A percentile compares a stretch with the other conserved stretches of the same genome.
Evolutionary conservation across 2,113 vertebrate species (phyloP).

Genomic region (Sciurus niger): DNA sequence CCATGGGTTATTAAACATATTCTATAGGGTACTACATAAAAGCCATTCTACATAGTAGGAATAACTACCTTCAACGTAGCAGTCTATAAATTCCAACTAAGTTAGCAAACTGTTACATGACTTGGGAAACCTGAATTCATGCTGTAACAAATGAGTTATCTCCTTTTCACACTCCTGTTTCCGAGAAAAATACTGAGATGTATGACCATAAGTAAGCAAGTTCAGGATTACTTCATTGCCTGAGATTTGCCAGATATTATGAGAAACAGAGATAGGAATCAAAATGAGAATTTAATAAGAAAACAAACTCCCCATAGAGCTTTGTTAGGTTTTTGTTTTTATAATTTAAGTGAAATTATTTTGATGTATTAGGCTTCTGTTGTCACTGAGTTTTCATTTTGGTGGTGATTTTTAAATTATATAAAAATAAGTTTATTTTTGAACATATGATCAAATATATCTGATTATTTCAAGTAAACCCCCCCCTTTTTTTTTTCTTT

Average conservation of each 20-base stretch:
- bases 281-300: neutral
- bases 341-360: neutral
- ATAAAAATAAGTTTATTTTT: neutral
- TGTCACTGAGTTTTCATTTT: neutral
- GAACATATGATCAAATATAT: neutral
- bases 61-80: conserved; percentile 72
- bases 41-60: conserved; percentile 70
- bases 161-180: conserved; percentile 63
- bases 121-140: conserved; percentile 80
- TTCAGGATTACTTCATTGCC: conserved; percentile 67
- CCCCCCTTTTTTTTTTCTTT: no score
- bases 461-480: neutral
- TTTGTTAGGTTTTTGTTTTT: neutral
- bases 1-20: conserved; percentile 83
- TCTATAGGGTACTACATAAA: conserved; percentile 81
- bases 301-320: neutral
- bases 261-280: conserved; percentile 39
- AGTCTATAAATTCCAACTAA: conserved; percentile 83
- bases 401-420: conserved; percentile 6
- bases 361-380: neutral
- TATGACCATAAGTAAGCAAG: conserved; percentile 69
- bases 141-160: conserved; percentile 64
- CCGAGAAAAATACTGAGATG: conserved; percentile 64
- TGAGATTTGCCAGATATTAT: conserved; percentile 43
- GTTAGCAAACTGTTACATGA: conserved; percentile 74